Conservation (phyloP, 2,888 invertebrate species). For the Epistrophe grossulariae region DNA sequence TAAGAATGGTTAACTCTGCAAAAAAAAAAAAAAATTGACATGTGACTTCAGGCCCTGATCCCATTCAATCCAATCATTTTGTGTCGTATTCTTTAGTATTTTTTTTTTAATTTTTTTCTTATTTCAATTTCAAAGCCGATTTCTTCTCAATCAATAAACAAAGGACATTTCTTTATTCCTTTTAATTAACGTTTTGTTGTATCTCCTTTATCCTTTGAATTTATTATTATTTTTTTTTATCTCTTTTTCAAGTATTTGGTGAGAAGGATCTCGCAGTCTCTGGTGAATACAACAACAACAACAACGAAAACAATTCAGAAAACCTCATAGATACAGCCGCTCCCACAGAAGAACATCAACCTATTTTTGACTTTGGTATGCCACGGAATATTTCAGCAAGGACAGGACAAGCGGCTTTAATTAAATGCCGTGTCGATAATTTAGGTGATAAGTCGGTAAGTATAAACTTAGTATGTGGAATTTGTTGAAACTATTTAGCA, state of each 20-base stretch:
- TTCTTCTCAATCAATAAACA: conserved; percentile 63
- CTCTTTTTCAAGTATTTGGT: conserved; percentile 50
- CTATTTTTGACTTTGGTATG: conserved; percentile 71
- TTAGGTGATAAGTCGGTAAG: conserved; percentile 72
- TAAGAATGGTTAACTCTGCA: background rate
- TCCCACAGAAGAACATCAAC: conserved; percentile 40
- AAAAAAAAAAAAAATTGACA: conserved; percentile 20
- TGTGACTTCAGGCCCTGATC: conserved; percentile 5
- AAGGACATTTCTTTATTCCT: conserved; percentile 51
- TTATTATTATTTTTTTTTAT: background rate
- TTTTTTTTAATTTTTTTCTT: background rate
- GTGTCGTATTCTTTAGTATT: background rate
- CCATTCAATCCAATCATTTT: conserved; percentile 9
- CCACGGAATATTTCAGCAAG: conserved; percentile 70
- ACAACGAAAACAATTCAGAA: conserved; percentile 41
- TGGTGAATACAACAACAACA: conserved; percentile 35
- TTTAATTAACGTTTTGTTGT: conserved; percentile 47
- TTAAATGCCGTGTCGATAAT: conserved; percentile 73
- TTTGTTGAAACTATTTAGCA: background rate
- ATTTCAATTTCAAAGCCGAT: conserved; percentile 56
- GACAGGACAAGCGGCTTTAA: conserved; percentile 71
- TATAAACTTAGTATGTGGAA: background rate
- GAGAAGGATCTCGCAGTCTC: conserved; percentile 59
- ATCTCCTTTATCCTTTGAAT: background rate
- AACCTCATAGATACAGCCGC: conserved; percentile 48